phyloP scores from a whole-genome alignment of 2,113 vertebrate genomes.

The Tachysurus fulvidraco region DNA sequence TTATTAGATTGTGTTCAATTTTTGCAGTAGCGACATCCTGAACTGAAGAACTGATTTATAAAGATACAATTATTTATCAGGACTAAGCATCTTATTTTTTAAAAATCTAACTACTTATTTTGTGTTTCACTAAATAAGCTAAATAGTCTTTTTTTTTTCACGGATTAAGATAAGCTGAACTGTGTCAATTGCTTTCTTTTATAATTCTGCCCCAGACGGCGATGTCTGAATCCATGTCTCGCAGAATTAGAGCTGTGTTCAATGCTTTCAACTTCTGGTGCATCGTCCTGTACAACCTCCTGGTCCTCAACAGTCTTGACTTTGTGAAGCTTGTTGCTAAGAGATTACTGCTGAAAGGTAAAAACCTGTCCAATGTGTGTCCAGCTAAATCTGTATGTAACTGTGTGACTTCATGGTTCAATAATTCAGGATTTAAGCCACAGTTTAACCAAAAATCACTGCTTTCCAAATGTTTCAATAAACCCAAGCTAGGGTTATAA shows the following conservation, averaged over 20 bases:
- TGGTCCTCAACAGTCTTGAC: conserved; percentile 89
- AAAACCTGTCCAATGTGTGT: not conserved
- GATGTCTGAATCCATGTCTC: conserved; percentile 86
- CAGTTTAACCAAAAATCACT: not conserved
- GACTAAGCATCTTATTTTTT: not conserved
- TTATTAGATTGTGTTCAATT: no score
- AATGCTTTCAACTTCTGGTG: conserved; percentile 95
- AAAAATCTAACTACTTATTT: not conserved
- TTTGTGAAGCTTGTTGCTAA: conserved; percentile 86
- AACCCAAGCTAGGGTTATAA: not conserved
- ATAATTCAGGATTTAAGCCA: not conserved
- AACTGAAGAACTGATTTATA: no score
- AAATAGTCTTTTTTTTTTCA: not conserved
- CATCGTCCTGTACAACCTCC: conserved; percentile 92
- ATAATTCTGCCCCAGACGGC: conserved; percentile 60
- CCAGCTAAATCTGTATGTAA: not conserved
- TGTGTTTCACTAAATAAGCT: not conserved
- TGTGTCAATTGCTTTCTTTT: not conserved
- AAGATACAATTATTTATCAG: no score
- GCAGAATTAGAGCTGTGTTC: conserved; percentile 86
- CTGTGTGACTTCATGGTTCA: not conserved
- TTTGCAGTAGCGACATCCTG: no score
- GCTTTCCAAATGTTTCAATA: not conserved
- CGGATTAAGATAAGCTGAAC: not conserved
- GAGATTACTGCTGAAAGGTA: conserved; percentile 82